phyloP scores from a whole-genome alignment of 2,113 vertebrate species.

The Poeciliopsis occidentalis region DNA sequence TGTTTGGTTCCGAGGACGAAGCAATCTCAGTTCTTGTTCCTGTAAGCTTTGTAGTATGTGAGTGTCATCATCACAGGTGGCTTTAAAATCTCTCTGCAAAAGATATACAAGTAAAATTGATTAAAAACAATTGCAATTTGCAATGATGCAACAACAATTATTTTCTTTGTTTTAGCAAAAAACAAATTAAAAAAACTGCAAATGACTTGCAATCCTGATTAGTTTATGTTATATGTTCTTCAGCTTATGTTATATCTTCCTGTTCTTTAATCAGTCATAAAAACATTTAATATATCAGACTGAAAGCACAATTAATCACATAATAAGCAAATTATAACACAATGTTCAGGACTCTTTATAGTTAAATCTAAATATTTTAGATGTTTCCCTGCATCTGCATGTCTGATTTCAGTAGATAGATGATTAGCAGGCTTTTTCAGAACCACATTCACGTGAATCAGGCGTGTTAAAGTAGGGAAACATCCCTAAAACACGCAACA shows the following conservation, averaged over 20 bases:
- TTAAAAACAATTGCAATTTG: not conserved
- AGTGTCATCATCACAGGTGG: not conserved
- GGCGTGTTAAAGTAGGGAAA: no score
- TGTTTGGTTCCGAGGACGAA: not conserved
- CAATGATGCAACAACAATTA: not conserved
- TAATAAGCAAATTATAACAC: not conserved
- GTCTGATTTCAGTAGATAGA: no score
- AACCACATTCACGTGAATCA: no score
- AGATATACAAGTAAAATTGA: not conserved
- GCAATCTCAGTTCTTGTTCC: not conserved
- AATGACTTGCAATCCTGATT: not conserved
- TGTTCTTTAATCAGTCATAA: constrained; percentile 32
- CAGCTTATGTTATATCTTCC: not conserved
- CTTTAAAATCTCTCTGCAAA: constrained; percentile 31
- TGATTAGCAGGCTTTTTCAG: no score
- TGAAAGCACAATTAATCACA: no score
- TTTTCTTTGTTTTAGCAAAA: not conserved
- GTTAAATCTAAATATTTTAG: no score
- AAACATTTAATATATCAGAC: not conserved
- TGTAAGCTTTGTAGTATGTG: not conserved
- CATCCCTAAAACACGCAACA: no score
- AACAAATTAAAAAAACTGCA: not conserved
- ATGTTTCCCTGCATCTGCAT: no score
- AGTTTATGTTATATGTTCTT: not conserved
- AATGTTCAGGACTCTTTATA: no score